Evolutionary conservation across 2,113 vertebrate genomes (phyloP), one percentile per base, ranked within the genome.

Genomic region (Chaetodon trifascialis): DNA sequence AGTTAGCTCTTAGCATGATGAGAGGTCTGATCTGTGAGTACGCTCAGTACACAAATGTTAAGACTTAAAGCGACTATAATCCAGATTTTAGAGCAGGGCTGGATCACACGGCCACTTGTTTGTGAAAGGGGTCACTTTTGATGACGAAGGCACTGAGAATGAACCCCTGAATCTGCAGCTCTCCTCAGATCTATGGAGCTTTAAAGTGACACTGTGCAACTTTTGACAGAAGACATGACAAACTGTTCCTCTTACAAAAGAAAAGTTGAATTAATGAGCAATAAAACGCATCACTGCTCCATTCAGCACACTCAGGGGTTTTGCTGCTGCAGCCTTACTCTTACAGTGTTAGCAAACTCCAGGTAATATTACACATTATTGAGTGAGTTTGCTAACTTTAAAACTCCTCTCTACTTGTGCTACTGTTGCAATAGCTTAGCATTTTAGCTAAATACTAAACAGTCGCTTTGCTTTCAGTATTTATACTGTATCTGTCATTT

Each of bases 221-320:
- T 40, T 62, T 21, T 38, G 34, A 70, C 65, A 68, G 9, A 5
- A 36, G 25, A 67, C 58, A 77, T 67, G 38, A 38, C 40, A 47
- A n/a, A 17, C 21, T 56, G 38, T 46, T 65, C 38, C 30, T 54
- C 14, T 59, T 23, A 46, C 25, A 49, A 68, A 67, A 59, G n/a
- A 78, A 40, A 60, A 60, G 21, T 69, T 30, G 5, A 60, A 30
- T 42, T 70, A 56, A 54, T 30, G 42, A 42, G 56, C 2, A 3
- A 30, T 30, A 30, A 30, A 30, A 30, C 3, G 30, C 30, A 30
- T 2, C 30, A 30, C 30, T 30, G 30, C 30, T 30, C 30, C 1
- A 2, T 30, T 30, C 30, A 2, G 30, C 3, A 3, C 30, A 30
- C 30, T 30, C 30, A 30, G 30, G 30, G 30, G 30, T 30, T 30